Evolutionary conservation across 2,888 invertebrate genomes (phyloP).

Genomic region (Megamerina dolium): DNA sequence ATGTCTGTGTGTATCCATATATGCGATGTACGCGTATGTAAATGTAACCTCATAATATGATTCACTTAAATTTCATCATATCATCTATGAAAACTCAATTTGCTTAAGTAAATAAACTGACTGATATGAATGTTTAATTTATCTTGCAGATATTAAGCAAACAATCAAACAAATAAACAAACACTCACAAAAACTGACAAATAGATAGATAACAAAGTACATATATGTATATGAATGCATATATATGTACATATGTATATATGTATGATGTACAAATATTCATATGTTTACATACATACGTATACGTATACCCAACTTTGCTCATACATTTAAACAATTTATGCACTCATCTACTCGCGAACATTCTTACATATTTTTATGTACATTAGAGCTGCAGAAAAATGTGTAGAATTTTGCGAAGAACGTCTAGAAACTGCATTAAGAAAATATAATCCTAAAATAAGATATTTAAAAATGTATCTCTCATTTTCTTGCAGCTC

Average conservation of each 20-base stretch:
- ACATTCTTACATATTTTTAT: no score
- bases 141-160: slow-evolving; percentile 20
- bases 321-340: no score
- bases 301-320: no score
- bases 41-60: background rate
- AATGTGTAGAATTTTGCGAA: no score
- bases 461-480: no score
- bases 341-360: no score
- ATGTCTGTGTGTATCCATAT: no score
- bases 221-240: background rate
- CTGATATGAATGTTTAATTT: slow-evolving; percentile 28
- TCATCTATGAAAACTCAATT: slow-evolving; percentile 27
- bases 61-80: slow-evolving; percentile 17
- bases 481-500: no score
- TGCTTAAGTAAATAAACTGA: slow-evolving; percentile 28
- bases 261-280: background rate
- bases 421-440: no score
- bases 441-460: no score
- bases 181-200: background rate
- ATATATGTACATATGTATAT: background rate
- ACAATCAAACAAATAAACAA: slow-evolving; percentile 2
- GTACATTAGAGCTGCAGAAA: no score
- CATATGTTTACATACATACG: slow-evolving; percentile 3
- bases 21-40: no score
- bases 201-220: background rate